These are phyloP conservation scores for Pachyramphus minor DNA, from an alignment of 2,113 vertebrate species.

Conservation along the genomic window DNA sequence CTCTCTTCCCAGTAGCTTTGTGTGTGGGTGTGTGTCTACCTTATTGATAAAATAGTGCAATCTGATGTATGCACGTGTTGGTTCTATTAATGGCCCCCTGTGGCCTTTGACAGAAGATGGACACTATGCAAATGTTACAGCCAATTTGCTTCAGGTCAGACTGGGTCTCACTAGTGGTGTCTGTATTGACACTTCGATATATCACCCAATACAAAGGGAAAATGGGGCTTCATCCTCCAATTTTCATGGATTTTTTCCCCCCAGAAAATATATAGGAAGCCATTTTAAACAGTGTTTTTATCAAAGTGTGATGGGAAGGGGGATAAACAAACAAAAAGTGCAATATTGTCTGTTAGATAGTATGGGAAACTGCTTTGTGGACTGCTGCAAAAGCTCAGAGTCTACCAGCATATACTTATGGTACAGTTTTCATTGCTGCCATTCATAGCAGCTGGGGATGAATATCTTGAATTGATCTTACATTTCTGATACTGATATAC, in stretches of 20 bases:
- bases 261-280: neutral
- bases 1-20: neutral
- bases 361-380: neutral
- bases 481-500: neutral
- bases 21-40: neutral
- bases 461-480: neutral
- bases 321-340: neutral
- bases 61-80: neutral
- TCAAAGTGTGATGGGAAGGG: neutral
- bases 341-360: neutral
- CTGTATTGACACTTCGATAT: neutral
- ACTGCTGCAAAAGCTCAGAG: neutral
- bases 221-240: neutral
- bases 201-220: neutral
- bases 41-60: slow-evolving; percentile 5
- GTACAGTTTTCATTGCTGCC: neutral
- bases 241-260: neutral
- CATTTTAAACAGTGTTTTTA: neutral
- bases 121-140: neutral
- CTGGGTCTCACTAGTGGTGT: neutral
- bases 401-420: neutral
- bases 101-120: neutral
- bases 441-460: neutral
- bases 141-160: neutral
- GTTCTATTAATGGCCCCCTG: neutral